Percentiles rank a stretch among this genome's conserved stretches.
phyloP scores from a whole-genome alignment of 2,888 invertebrate species.

The Panopea generosa region DNA sequence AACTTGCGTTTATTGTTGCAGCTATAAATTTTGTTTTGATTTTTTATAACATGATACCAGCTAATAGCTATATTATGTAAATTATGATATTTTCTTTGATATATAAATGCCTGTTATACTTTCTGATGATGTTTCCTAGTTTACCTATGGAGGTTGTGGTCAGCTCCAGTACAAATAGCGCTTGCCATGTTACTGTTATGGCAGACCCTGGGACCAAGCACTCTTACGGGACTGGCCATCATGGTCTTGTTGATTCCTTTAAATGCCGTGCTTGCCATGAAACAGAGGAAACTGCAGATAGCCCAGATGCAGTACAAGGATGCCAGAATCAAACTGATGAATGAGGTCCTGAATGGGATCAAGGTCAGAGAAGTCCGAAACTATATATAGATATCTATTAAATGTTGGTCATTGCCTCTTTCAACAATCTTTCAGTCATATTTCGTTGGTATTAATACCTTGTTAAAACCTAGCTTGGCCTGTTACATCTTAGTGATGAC shows the following conservation, averaged over 20 bases:
- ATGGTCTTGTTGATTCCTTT: constrained; percentile 94
- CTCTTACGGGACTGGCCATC: constrained; percentile 94
- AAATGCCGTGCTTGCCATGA: constrained; percentile 82
- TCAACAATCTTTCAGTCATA: too few relatives aligned
- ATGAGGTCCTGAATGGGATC: constrained; percentile 80
- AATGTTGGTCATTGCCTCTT: too few relatives aligned
- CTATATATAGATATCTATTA: too few relatives aligned
- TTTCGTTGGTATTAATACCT: too few relatives aligned
- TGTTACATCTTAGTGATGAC: too few relatives aligned
- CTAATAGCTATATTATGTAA: too few relatives aligned
- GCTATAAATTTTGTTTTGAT: too few relatives aligned
- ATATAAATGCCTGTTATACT: too few relatives aligned
- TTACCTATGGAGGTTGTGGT: constrained; percentile 82
- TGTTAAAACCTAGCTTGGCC: too few relatives aligned
- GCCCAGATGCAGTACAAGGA: constrained; percentile 81
- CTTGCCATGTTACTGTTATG: constrained; percentile 90
- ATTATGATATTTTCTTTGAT: too few relatives aligned
- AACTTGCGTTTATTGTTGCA: too few relatives aligned
- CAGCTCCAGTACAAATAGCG: constrained; percentile 92
- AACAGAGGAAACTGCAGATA: constrained; percentile 80
- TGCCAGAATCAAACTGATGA: constrained; percentile 79
- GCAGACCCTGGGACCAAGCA: constrained; percentile 89
- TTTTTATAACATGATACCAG: too few relatives aligned
- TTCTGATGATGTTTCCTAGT: constrained; percentile 60
- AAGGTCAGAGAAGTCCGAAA: constrained; percentile 71